A percentile compares a stretch with the other conserved stretches of the same genome.
Evolutionary conservation across 2,797 vertebrate genomes (phyloP).

Genomic region (Gymnoscopelus microlampas): DNA sequence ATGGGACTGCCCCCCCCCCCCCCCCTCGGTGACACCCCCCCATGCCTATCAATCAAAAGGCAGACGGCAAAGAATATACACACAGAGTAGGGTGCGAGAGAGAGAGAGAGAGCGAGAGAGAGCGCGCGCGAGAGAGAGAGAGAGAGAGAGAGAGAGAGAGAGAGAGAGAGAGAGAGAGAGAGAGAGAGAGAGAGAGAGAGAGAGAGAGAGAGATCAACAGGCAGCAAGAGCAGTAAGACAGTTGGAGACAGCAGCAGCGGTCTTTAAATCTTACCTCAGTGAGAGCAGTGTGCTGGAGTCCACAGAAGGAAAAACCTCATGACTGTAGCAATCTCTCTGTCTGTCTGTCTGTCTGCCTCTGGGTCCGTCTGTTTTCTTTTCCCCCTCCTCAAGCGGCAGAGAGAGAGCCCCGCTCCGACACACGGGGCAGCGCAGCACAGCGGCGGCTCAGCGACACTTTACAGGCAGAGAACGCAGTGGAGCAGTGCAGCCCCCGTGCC

Average conservation of each 20-base stretch:
- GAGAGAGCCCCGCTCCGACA: constrained; percentile 41
- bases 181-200: constrained; percentile 45
- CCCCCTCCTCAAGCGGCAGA: constrained; percentile 29
- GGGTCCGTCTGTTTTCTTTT: neutral
- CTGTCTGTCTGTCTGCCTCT: constrained; percentile 40
- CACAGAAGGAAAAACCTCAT: constrained; percentile 76
- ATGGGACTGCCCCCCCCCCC: constrained; percentile 43
- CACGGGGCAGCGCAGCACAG: constrained; percentile 44
- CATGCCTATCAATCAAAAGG: neutral
- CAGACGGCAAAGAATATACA: constrained; percentile 4
- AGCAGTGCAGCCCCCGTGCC: constrained; percentile 83
- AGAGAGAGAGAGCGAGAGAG: constrained; percentile 15
- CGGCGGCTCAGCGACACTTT: constrained; percentile 59
- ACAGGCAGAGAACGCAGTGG: constrained; percentile 66
- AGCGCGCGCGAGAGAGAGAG: constrained; percentile 57
- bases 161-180: constrained; percentile 53
- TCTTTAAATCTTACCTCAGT: constrained; percentile 83
- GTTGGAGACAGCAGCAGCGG: constrained; percentile 23
- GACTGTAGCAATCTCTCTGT: constrained; percentile 65
- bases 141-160: constrained; percentile 46
- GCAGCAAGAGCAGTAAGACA: constrained; percentile 36
- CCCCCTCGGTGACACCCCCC: neutral
- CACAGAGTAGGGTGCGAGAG: constrained; percentile 12
- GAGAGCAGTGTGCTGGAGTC: constrained; percentile 60
- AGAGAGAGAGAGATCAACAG: constrained; percentile 44